Conservation (phyloP, 2,113 vertebrate species). For the Oriolus oriolus region DNA sequence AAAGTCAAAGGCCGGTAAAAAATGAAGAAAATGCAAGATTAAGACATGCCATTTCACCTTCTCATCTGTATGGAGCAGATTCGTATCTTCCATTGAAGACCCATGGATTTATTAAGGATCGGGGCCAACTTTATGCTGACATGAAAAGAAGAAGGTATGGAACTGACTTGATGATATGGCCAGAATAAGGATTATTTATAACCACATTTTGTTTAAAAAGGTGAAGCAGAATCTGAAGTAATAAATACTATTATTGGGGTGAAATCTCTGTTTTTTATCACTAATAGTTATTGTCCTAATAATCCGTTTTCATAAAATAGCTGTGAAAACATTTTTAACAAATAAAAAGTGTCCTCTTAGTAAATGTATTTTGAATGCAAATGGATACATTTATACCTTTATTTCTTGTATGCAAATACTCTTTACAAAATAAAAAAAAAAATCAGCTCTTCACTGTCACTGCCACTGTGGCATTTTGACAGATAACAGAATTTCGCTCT, state of each 20-base stretch:
- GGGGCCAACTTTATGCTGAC: slow-evolving; percentile 43
- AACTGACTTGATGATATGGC: not conserved
- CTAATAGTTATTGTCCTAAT: not conserved
- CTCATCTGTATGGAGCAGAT: slow-evolving; percentile 28
- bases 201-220: not conserved
- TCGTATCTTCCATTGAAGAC: slow-evolving; percentile 56
- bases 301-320: not conserved
- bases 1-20: not conserved
- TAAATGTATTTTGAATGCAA: not conserved
- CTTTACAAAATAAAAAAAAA: not conserved
- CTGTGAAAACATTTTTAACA: not conserved
- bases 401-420: not conserved
- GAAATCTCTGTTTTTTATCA: not conserved
- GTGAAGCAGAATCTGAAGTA: not conserved
- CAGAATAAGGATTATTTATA: not conserved
- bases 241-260: not conserved
- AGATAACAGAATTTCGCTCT: not conserved
- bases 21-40: not conserved
- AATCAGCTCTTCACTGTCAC: not conserved
- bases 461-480: not conserved
- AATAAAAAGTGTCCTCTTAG: not conserved
- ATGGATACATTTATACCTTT: not conserved
- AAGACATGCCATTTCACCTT: slow-evolving; percentile 11
- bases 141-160: slow-evolving; percentile 75
- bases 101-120: slow-evolving; percentile 48